Evolutionary conservation across 92 coral and sea anemone genomes (phyloP).

Genomic region (Zoanthus sociatus): DNA sequence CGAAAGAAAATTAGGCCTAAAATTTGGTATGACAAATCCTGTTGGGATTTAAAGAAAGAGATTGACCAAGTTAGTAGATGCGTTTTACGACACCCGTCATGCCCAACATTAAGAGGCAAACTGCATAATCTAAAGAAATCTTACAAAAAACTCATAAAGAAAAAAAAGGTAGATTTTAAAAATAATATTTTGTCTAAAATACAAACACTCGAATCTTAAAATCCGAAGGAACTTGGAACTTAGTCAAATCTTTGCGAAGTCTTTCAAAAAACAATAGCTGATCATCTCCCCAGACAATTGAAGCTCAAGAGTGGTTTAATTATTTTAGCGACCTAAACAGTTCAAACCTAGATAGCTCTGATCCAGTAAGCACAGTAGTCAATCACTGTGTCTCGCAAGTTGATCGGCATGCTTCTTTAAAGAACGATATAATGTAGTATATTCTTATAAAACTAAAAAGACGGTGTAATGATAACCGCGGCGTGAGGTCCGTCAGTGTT

Average conservation of each 20-base stretch:
- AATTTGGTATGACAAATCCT: too few relatives aligned
- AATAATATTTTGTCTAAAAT: slow-evolving; percentile 17
- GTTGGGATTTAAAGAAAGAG: too few relatives aligned
- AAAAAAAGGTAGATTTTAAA: slow-evolving; percentile 21
- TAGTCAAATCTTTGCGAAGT: background rate
- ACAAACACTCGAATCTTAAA: slow-evolving; percentile 2
- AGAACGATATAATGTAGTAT: background rate
- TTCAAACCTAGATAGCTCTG: slow-evolving; percentile 5
- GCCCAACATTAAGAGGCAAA: too few relatives aligned
- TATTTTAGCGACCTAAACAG: background rate
- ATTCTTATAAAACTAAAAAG: too few relatives aligned
- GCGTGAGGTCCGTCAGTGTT: too few relatives aligned
- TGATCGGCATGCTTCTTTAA: background rate
- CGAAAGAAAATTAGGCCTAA: too few relatives aligned
- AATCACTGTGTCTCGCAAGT: background rate
- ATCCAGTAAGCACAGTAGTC: background rate
- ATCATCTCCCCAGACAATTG: slow-evolving; percentile 1
- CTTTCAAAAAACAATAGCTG: background rate
- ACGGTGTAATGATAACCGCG: too few relatives aligned
- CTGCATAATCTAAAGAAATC: background rate
- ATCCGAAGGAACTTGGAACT: slow-evolving; percentile 17
- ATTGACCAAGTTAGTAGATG: too few relatives aligned
- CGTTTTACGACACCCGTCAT: too few relatives aligned
- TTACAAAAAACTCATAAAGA: slow-evolving; percentile 9
- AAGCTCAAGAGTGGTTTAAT: background rate